Evolutionary conservation across 2,888 invertebrate genomes (phyloP), one percentile per base, ranked within the genome.

Genomic region (Sthenelais limicola): DNA sequence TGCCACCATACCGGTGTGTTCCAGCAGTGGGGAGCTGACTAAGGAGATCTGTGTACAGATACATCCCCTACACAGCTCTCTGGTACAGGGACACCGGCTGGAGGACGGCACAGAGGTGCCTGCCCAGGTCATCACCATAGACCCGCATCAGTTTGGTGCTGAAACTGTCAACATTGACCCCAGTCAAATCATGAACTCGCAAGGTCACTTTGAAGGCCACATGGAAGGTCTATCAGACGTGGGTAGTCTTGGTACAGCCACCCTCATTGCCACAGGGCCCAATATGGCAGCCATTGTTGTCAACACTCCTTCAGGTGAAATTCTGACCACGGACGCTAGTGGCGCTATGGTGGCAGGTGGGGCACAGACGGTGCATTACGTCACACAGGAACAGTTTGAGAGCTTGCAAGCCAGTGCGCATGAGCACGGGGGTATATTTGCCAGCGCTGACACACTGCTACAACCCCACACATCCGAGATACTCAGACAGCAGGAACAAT

Each of bases 261-360:
- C 68, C 12, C 68, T 68, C 33, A 68, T 68, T 24, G 68, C 68
- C 52, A 68, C 68, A 12, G 68, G 68, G 24, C 68, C 68, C 21
- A 48, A 48, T 35, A 68, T 48, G 43, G 68, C 68, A 1, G 48
- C 68, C 33, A 15, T 68, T n/a, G 33, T 68, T 9, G 68, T 68
- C 18, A 68, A 68, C 48, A n/a, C 67, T 5, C 38, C 38, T 1
- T 28, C 67, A 12, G 67, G 67, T 18, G 67, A 47, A 15, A 26
- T 48, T 15, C 9, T 30, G 26, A 9, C 28, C 1, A n/a, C 28
- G 12, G 32, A 28, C 24, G 21, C n/a, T 3, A 30, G 15, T 9
- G 67, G 48, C 26, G 7, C 38, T 24, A 2, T 43, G 3, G 5
- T 28, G 67, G 3, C 48, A 1, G 48, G 47, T 4, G 32, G 12